phyloP scores from a whole-genome alignment of 2,888 invertebrate species.

The Chymomyza procnemis region DNA sequence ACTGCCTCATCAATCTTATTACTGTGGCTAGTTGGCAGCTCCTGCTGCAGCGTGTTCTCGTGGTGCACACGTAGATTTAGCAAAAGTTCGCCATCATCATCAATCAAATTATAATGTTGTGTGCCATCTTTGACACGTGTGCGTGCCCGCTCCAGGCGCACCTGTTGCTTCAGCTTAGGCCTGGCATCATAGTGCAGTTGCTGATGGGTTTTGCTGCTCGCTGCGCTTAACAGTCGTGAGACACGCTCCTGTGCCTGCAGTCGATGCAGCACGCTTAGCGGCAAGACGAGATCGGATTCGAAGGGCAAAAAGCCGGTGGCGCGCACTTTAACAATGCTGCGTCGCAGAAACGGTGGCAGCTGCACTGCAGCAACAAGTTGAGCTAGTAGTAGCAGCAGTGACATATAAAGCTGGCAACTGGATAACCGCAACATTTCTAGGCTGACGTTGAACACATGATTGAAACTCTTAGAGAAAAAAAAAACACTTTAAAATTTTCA shows the following conservation, averaged over 20 bases:
- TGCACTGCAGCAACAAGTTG: neutral
- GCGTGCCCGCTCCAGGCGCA: constrained; percentile 54
- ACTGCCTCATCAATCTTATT: neutral
- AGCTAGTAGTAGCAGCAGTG: constrained; percentile 9
- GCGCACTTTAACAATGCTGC: constrained; percentile 55
- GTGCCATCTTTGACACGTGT: constrained; percentile 29
- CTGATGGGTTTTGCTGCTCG: neutral
- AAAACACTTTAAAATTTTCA: neutral
- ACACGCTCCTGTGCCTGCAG: constrained; percentile 55
- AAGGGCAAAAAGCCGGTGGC: constrained; percentile 60
- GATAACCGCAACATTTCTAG: neutral
- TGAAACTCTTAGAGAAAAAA: neutral
- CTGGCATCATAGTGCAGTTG: constrained; percentile 11
- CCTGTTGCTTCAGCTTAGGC: constrained; percentile 40
- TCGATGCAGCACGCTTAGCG: constrained; percentile 52
- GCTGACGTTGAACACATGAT: constrained; percentile 6
- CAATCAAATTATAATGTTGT: constrained; percentile 58
- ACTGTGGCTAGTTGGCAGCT: neutral
- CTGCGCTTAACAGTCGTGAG: constrained; percentile 21
- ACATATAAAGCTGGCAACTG: constrained; percentile 2
- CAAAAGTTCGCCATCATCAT: constrained; percentile 59
- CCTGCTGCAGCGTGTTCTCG: constrained; percentile 21
- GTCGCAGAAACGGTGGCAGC: constrained; percentile 17
- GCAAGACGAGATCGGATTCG: constrained; percentile 56
- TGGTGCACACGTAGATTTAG: constrained; percentile 57